Base-by-base conservation (phyloP, 1,140 invertebrate genomes). In the Trichoplusia ni region DNA sequence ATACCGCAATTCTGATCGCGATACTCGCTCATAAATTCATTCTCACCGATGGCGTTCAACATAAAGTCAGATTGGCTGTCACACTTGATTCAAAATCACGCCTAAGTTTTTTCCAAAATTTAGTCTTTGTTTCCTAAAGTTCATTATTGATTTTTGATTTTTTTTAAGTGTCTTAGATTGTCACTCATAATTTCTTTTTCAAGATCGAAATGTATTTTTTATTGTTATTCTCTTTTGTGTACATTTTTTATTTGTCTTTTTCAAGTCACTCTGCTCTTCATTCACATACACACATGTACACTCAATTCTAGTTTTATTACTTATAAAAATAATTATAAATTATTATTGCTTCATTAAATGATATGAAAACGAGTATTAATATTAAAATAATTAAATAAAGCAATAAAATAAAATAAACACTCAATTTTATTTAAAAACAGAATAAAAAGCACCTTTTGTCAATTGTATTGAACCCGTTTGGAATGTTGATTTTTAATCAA, bases 1-100 rank as follows among this genome's bases (percentile, higher is more conserved):
- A 91, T 79, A 89, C 82, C 84, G 77, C 77, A 86, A 46, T 69
- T 76, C 59, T 80, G 77, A 29, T 89, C 86, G 60, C 77, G 74
- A 75, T 80, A 85, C 61, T 86, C 81, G 80, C 83, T 90, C 87
- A 90, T 90, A 87, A 78, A 87, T 63, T 65, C 79, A 85, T 86
- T 76, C 73, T 76, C 16, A 54, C 58, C 18, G 37, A 47, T 62
- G 31, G 44, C 27, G 37, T 63, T 68, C 71, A 60, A 47, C 56
- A 47, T 69, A 54, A 25, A 64, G 49, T 65, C 56, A 51, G 61
- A 60, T 65, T 33, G 31, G 33, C 46, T 38, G 27, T 21, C 19
- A 51, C 47, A 42, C 29, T 4, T 29, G 29, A 1, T 29, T 29
- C 4, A 46, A 46, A 46, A 27, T 0, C n/a, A 13, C 35, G 13